Percentiles rank a stretch among this genome's conserved stretches.
Evolutionary conservation across 1,140 invertebrate genomes (phyloP).

Genomic region (Nixonia krombeini): DNA sequence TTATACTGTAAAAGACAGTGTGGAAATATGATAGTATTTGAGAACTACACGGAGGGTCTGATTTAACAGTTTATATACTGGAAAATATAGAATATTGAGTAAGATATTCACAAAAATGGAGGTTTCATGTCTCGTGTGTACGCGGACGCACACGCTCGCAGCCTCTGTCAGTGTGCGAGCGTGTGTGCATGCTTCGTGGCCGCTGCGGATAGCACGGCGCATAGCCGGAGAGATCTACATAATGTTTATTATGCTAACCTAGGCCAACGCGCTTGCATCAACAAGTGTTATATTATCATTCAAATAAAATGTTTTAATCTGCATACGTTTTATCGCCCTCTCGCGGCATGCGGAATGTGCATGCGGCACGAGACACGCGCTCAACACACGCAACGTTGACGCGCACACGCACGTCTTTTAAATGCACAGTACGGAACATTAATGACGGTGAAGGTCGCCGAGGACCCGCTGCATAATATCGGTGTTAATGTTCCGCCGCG

Average conservation of each 20-base stretch:
- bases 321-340: slow-evolving; percentile 72
- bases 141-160: not conserved
- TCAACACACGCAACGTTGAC: slow-evolving; percentile 44
- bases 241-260: slow-evolving; percentile 73
- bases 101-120: too few relatives aligned
- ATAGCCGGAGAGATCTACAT: slow-evolving; percentile 63
- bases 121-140: not conserved
- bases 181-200: not conserved
- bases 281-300: slow-evolving; percentile 74
- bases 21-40: too few relatives aligned
- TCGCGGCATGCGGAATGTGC: slow-evolving; percentile 64
- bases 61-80: too few relatives aligned
- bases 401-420: slow-evolving; percentile 47
- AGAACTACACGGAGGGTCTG: too few relatives aligned
- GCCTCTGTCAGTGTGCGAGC: too few relatives aligned
- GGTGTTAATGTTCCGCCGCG: slow-evolving; percentile 44
- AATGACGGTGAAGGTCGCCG: slow-evolving; percentile 54
- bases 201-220: slow-evolving; percentile 40
- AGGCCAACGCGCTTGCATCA: slow-evolving; percentile 71
- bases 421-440: slow-evolving; percentile 49
- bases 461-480: slow-evolving; percentile 48
- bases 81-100: too few relatives aligned
- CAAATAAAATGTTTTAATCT: slow-evolving; percentile 74
- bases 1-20: too few relatives aligned
- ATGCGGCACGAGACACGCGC: slow-evolving; percentile 65